A percentile compares a stretch with the other conserved stretches of the same genome.
Evolutionary conservation across 2,113 vertebrate genomes (phyloP).

Genomic region (Apeltes quadracus): DNA sequence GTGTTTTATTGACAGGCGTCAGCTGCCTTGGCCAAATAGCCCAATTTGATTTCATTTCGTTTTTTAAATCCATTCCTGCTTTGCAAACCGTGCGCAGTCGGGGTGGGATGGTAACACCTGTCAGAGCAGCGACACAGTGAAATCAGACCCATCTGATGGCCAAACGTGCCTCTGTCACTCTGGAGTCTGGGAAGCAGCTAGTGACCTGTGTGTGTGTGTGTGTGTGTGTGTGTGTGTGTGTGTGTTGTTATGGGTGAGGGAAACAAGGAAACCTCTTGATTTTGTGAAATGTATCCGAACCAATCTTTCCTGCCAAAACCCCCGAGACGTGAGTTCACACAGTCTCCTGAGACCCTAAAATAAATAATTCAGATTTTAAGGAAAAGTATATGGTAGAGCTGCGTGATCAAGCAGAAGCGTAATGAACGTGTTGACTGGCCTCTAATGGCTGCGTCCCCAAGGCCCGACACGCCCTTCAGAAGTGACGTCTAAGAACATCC

Average conservation of each 20-base stretch:
- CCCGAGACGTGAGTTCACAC: slow-evolving; percentile 13
- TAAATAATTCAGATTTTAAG: slow-evolving; percentile 25
- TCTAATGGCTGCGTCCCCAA: slow-evolving; percentile 18
- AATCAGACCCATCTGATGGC: slow-evolving; percentile 8
- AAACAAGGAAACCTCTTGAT: slow-evolving; percentile 20
- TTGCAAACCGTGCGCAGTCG: neutral
- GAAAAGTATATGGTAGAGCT: neutral
- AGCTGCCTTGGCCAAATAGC: slow-evolving; percentile 15
- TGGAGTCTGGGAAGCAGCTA: slow-evolving; percentile 16
- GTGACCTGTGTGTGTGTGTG: slow-evolving; percentile 8
- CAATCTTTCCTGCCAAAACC: slow-evolving; percentile 2
- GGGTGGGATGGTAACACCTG: slow-evolving; percentile 22
- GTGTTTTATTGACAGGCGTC: slow-evolving; percentile 41
- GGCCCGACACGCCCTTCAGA: slow-evolving; percentile 64
- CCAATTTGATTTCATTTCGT: neutral
- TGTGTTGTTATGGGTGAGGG: slow-evolving; percentile 26
- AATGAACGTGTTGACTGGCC: neutral
- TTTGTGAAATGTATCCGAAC: slow-evolving; percentile 9
- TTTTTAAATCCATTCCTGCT: neutral
- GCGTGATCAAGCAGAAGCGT: neutral
- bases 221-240: slow-evolving; percentile 5
- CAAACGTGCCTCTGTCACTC: neutral
- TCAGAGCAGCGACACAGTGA: slow-evolving; percentile 22
- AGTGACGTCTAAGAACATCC: slow-evolving; percentile 76
- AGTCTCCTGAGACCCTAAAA: slow-evolving; percentile 7